Evolutionary conservation across 2,797 vertebrate genomes (phyloP), one percentile per base, ranked within the genome.

Genomic region (Pangasius krempfi): DNA sequence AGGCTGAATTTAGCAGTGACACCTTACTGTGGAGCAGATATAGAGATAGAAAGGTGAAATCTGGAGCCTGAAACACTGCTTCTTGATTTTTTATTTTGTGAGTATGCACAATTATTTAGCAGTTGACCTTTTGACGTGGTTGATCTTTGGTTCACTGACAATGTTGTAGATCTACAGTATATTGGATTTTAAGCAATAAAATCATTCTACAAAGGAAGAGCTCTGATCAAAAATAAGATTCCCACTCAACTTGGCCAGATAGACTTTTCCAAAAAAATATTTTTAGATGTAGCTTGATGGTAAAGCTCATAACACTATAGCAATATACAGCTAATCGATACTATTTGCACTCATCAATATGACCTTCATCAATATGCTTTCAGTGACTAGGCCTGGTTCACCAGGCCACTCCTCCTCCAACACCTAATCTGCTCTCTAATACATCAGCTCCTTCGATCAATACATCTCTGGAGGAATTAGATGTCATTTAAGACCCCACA

Each of bases 1-100:
- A 89, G 64, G 76, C 86, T 89, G 37, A 89, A 88, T 88, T 89
- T 92, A 91, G 91, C 90, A 89, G 62, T 50, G 82, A 88, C 86
- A 85, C 88, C 84, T 85, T 84, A 76, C 80, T n/a, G 52, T 60
- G 89, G 4, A 87, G 47, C 1, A 27, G 62, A 79, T 44, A 58
- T 8, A 50, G 22, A 30, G 16, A 78, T 10, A 81, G 75, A 86
- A 72, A 47, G 64, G 33, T 50, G 37, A 78, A 22, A 82, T 81
- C 1, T 80, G 54, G 22, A 86, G 40, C 40, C n/a, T 72, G 27
- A 27, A 81, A 86, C n/a, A 73, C 5, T 22, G 58, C 30, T 64
- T 66, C 1, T n/a, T 37, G 10, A 40, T 40, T 64, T 64, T 60
- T 40, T 37, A 60, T 52, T 75, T 27, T 18, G 16, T 30, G 4